Percentiles rank a stretch among this genome's conserved stretches.
These are phyloP conservation scores for Ornithoptera priamus DNA, from an alignment of 2,888 invertebrate species.

Conservation along the genomic window DNA sequence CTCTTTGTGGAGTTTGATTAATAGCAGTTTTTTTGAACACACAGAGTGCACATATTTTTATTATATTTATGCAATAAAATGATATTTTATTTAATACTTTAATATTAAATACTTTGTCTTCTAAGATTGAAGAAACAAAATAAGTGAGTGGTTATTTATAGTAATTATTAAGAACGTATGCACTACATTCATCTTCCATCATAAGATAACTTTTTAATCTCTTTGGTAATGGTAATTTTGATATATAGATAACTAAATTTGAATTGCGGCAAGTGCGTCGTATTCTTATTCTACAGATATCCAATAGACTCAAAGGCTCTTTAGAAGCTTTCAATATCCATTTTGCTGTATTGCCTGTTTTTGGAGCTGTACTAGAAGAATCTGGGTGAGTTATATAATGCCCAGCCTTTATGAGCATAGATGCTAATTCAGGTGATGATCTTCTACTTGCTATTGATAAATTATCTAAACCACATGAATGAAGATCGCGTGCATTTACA, in stretches of 20 bases:
- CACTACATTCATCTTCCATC: slow-evolving; percentile 71
- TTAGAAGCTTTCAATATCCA: slow-evolving; percentile 66
- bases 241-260: slow-evolving; percentile 60
- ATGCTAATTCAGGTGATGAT: slow-evolving; percentile 50
- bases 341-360: slow-evolving; percentile 49
- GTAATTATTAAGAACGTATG: slow-evolving; percentile 2
- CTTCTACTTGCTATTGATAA: slow-evolving; percentile 75
- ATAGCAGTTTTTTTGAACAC: too few relatives aligned
- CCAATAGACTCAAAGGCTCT: slow-evolving; percentile 75
- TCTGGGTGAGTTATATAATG: slow-evolving; percentile 45
- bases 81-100: too few relatives aligned
- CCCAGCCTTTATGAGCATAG: slow-evolving; percentile 68
- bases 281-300: slow-evolving; percentile 80
- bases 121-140: background rate
- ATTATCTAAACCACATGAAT: slow-evolving; percentile 78
- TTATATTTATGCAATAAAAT: too few relatives aligned
- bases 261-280: slow-evolving; percentile 53
- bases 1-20: too few relatives aligned
- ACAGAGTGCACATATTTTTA: too few relatives aligned
- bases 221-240: slow-evolving; percentile 76
- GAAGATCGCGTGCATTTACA: slow-evolving; percentile 80
- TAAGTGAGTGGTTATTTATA: background rate
- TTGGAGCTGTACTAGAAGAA: slow-evolving; percentile 36
- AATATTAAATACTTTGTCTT: too few relatives aligned
- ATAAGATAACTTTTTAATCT: slow-evolving; percentile 79